Evolutionary conservation across 2,888 invertebrate genomes (phyloP).

Genomic region (Ferdinandea cuprea): DNA sequence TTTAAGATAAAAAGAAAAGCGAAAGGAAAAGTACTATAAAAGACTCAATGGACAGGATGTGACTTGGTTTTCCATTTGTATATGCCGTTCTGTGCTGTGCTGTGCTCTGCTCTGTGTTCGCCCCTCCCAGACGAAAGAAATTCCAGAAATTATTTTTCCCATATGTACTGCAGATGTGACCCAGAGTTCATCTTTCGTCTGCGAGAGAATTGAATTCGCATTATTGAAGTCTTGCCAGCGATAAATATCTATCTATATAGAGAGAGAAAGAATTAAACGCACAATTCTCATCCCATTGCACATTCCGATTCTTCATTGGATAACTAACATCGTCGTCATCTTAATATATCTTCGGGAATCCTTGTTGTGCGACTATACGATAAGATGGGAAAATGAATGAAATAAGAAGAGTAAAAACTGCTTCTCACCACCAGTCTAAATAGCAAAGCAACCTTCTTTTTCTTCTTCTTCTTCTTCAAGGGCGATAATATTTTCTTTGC

Average conservation of each 20-base stretch:
- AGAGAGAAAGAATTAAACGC: constrained; percentile 29
- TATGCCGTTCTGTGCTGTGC: no score
- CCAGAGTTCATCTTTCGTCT: constrained; percentile 73
- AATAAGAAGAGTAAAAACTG: constrained; percentile 28
- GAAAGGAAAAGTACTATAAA: constrained; percentile 8
- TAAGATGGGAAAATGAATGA: constrained; percentile 58
- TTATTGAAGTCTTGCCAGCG: constrained; percentile 58
- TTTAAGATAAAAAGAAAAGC: constrained; percentile 23
- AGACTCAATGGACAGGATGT: constrained; percentile 70
- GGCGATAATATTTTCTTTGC: constrained; percentile 65
- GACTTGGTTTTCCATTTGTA: constrained; percentile 57
- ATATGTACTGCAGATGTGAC: constrained; percentile 73
- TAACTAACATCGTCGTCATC: constrained; percentile 59
- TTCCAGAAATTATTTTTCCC: constrained; percentile 68
- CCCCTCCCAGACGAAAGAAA: constrained; percentile 59
- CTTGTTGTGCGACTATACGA: constrained; percentile 37
- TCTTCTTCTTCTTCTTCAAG: no score
- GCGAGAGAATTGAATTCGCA: constrained; percentile 75
- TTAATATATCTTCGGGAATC: constrained; percentile 56
- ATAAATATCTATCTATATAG: background rate
- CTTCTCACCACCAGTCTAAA: constrained; percentile 62
- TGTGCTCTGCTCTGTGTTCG: background rate
- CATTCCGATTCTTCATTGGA: constrained; percentile 68
- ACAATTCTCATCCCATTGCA: constrained; percentile 40
- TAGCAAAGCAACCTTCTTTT: constrained; percentile 62